Evolutionary conservation across 2,797 vertebrate species (phyloP).

Genomic region (Bovichtus variegatus): DNA sequence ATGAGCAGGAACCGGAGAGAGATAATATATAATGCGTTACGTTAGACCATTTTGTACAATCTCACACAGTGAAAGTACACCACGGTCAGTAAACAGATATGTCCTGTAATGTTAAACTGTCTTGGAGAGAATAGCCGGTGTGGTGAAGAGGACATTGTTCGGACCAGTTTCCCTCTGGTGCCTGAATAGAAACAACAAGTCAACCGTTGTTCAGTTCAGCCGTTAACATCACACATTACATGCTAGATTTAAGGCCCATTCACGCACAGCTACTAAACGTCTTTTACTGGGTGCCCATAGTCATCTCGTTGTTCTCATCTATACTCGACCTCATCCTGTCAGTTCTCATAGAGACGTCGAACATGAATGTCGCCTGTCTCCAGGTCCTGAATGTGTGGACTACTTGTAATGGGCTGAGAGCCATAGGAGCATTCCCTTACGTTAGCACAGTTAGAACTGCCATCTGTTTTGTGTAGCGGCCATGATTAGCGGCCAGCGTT

Average conservation of each 20-base stretch:
- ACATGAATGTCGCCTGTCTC: constrained; percentile 31
- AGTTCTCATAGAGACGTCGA: constrained; percentile 25
- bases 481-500: constrained; percentile 18
- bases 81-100: constrained; percentile 3
- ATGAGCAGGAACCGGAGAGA: neutral
- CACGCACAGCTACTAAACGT: constrained; percentile 25
- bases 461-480: constrained; percentile 49
- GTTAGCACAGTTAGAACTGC: constrained; percentile 51
- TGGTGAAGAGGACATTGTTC: constrained; percentile 23
- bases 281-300: constrained; percentile 35
- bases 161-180: constrained; percentile 7
- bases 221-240: constrained; percentile 49
- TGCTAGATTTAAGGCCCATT: constrained; percentile 43
- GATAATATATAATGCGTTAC: neutral
- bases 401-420: constrained; percentile 17
- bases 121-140: constrained; percentile 19
- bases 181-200: constrained; percentile 44
- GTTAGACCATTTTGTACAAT: neutral
- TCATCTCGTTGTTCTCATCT: constrained; percentile 19
- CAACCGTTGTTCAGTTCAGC: constrained; percentile 39
- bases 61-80: neutral
- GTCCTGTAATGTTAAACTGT: constrained; percentile 5
- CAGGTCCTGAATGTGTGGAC: constrained; percentile 31
- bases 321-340: constrained; percentile 23
- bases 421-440: constrained; percentile 37